Evolutionary conservation across 1,140 invertebrate species (phyloP).

Genomic region (Galendromus occidentalis): DNA sequence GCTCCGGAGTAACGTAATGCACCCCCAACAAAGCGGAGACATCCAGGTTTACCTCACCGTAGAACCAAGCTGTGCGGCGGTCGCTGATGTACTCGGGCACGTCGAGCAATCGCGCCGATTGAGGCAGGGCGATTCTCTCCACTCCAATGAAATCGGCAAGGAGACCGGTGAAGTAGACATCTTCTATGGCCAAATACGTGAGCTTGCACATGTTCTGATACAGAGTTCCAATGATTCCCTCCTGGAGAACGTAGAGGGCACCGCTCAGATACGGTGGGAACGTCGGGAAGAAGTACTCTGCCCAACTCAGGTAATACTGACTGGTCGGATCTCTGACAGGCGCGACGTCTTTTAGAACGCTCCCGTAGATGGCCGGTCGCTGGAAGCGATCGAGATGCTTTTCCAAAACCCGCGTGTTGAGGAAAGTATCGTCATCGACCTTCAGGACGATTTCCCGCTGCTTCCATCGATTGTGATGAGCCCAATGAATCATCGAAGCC

Average conservation of each 20-base stretch:
- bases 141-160: conserved; percentile 38
- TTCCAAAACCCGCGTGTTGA: conserved; percentile 41
- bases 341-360: neutral
- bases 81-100: neutral
- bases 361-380: neutral
- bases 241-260: conserved; percentile 24
- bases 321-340: neutral
- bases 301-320: conserved; percentile 9
- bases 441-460: conserved; percentile 51
- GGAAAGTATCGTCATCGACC: conserved; percentile 79
- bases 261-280: conserved; percentile 28
- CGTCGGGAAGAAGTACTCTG: conserved; percentile 22
- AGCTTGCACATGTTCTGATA: conserved; percentile 43
- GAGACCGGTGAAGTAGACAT: conserved; percentile 70
- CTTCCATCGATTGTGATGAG: conserved; percentile 43
- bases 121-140: neutral
- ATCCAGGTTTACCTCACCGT: neutral
- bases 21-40: neutral
- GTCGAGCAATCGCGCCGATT: neutral
- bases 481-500: conserved; percentile 62
- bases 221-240: conserved; percentile 22
- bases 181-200: conserved; percentile 61
- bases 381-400: neutral
- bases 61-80: neutral
- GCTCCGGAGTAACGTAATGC: neutral